Evolutionary conservation across 2,888 invertebrate species (phyloP), one percentile per base, ranked within the genome.

Genomic region (Tenthredo livida): DNA sequence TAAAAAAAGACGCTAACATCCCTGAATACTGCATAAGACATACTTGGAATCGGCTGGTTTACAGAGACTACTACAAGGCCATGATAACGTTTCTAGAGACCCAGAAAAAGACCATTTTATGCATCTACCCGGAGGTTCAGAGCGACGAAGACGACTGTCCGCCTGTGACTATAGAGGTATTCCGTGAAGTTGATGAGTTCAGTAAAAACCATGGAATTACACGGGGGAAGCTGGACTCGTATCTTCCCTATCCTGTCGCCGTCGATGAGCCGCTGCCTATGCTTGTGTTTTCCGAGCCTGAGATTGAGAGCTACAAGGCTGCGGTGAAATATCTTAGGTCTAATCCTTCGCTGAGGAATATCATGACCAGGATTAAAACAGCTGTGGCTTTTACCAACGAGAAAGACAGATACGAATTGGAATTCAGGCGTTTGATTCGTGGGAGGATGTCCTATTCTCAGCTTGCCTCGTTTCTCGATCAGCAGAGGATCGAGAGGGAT

Each of bases 41-140:
- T 72, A 86, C 82, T n/a, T 83, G 83, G 84, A 85, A 86, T 25
- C 80, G 78, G 43, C 40, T 83, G 17, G 43, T 89, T 17, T 90
- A 86, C 58, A 70, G 86, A 12, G 77, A 89, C 50, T 88, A 91
- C 72, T 88, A 88, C 86, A 84, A 86, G 6, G 86, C 89, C 4
- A 77, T 92, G 10, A 86, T 77, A 84, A 86, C 40, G 21, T 92
- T 92, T 37, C 87, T 90, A 17, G 75, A 85, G 21, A 87, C 90
- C 5, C 93, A 93, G 54, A 91, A 89, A 77, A 90, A 88, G 37
- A 91, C 92, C n/a, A 84, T 92, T 0, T 85, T 91, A 25, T 90
- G 88, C 54, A 85, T 91, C 82, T 92, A 91, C 86, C 92, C 92
- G 40, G 91, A 92, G 86, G 85, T 91, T 84, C 89, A 90, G 54